A percentile compares a stretch with the other conserved stretches of the same genome.
Evolutionary conservation across 1,140 invertebrate species (phyloP).

Genomic region (Planococcus citri): DNA sequence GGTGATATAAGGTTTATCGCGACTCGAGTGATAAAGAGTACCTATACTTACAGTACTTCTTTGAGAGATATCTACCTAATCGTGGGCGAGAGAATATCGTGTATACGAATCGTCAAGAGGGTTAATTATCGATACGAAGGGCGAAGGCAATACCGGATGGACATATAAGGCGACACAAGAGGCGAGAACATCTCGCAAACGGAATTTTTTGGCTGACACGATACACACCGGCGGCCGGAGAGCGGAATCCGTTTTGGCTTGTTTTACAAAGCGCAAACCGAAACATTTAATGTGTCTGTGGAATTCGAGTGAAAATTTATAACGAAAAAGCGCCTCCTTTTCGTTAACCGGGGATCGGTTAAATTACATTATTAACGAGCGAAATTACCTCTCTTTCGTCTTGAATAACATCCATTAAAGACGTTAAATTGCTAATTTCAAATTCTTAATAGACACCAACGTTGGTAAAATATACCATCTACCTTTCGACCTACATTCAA

Average conservation of each 20-base stretch:
- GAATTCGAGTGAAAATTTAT: slow-evolving; percentile 8
- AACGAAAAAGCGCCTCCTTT: neutral
- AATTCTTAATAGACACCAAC: slow-evolving; percentile 7
- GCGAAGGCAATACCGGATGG: neutral
- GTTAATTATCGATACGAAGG: neutral
- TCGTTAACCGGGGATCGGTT: neutral
- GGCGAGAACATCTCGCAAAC: neutral
- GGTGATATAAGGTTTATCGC: no score
- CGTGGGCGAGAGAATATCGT: no score
- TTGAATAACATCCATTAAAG: slow-evolving; percentile 7
- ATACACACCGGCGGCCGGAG: neutral
- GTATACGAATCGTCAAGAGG: no score
- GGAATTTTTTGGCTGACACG: neutral
- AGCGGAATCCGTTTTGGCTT: neutral
- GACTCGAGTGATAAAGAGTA: no score
- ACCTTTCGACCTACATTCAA: slow-evolving; percentile 6
- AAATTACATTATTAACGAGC: slow-evolving; percentile 3
- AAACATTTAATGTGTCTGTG: neutral
- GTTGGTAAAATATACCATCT: neutral
- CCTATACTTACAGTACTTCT: no score
- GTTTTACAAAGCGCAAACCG: neutral
- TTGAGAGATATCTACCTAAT: no score
- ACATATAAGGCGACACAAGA: neutral
- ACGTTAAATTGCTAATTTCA: slow-evolving; percentile 4
- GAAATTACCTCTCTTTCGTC: neutral